Base-by-base conservation (phyloP, 2,888 invertebrate species). In the Thymelicus sylvestris region DNA sequence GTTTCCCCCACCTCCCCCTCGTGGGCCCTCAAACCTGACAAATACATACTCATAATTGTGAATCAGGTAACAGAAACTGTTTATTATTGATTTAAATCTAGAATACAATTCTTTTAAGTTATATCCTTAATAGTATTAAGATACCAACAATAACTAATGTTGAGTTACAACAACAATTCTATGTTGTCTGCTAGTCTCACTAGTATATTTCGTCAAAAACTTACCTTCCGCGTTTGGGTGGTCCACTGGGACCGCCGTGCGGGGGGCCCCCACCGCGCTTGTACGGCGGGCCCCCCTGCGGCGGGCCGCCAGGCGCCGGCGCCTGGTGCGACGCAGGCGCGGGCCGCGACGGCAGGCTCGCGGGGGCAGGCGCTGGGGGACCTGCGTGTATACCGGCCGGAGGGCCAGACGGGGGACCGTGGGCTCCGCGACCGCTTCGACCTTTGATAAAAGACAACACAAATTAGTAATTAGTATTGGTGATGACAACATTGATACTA, bases 141-240 rank as follows among this genome's bases (percentile, higher is more conserved):
- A 31, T 31, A 31, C 31, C 31, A 31, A 1, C 31, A 5, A 31
- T 31, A 31, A 31, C 31, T 31, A 31, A 31, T 31, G 31, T 31
- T 31, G 31, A 31, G 5, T 31, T 31, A 31, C 4, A 31, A 31
- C 31, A 31, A 31, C 3, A 31, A 31, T 3, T 31, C 31, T 5
- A 31, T 31, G 3, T 31, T 5, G 31, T 31, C 4, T 5, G 31
- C 31, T 31, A 31, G 31, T 31, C 31, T 31, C 5, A 3, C 31
- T 31, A 31, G 31, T 31, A 31, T 31, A 5, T 31, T 5, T 31
- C 31, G 1, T 31, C 31, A 5, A 31, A 31, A 31, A 3, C 31
- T 12, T 73, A 91, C 92, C 92, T 86, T 78, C 90, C 90, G 31
- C 93, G 86, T 78, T 93, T 93, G 0, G 92, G 89, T 38, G 92